Conservation (phyloP, 1,140 invertebrate genomes). For the Drosophila jambulina region DNA sequence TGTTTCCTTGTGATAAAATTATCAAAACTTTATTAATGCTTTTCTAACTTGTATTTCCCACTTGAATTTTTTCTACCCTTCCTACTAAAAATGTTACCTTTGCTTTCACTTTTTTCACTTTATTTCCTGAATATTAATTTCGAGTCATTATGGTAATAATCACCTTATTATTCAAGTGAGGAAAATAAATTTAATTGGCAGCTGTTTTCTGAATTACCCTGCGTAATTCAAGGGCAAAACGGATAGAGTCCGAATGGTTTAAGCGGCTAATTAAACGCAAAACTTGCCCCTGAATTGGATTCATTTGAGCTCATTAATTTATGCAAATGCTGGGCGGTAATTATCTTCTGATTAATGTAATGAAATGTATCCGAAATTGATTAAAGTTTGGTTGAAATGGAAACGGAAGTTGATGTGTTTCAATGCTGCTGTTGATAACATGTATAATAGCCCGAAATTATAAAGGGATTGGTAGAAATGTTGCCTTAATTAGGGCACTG, state of each 20-base stretch:
- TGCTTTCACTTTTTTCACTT: background rate
- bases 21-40: too few relatives aligned
- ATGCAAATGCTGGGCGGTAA: slow-evolving; percentile 55
- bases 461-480: background rate
- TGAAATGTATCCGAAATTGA: slow-evolving; percentile 47
- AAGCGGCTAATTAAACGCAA: slow-evolving; percentile 46
- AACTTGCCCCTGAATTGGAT: slow-evolving; percentile 27
- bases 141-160: slow-evolving; percentile 7
- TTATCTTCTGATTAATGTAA: slow-evolving; percentile 58
- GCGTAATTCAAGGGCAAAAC: slow-evolving; percentile 37
- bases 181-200: slow-evolving; percentile 3
- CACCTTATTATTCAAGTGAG: slow-evolving; percentile 6
- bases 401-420: background rate
- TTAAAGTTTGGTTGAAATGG: slow-evolving; percentile 19
- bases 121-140: slow-evolving; percentile 14
- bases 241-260: slow-evolving; percentile 14
- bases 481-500: background rate
- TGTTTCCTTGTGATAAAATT: background rate
- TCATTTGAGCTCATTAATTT: slow-evolving; percentile 43
- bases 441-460: background rate
- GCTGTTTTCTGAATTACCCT: slow-evolving; percentile 14
- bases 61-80: background rate
- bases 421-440: background rate
- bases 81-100: too few relatives aligned
- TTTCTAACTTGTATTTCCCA: background rate